Base-by-base conservation (phyloP, 37 sponge, comb jelly and placozoan species). In the Beroe forskalii region DNA sequence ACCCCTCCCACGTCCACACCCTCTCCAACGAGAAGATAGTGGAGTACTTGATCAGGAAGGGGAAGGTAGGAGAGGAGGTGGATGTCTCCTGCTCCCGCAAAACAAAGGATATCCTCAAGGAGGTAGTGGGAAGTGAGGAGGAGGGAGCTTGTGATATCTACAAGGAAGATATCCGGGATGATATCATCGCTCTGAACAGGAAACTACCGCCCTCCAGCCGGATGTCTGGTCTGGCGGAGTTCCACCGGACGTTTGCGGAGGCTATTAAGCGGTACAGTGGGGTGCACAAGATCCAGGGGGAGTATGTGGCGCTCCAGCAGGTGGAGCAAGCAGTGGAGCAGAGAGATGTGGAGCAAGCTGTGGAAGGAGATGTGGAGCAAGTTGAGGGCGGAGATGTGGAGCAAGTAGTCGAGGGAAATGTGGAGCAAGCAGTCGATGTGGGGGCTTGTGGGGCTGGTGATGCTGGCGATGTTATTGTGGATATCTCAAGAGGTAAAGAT, bases 241-340 rank as follows among this genome's bases (percentile, higher is more conserved):
- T 63, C 25, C 66, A 63, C 66, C 20, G 66, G 25, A 63, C 66
- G 28, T 63, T 63, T 19, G 66, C 66, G 25, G 66, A 63, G 66
- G 66, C 66, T 19, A 63, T 63, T 3, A 63, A 30, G 66, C 20
- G 25, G n/a, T 63, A 19, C n/a, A 63, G 66, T 19, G 60, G 60
- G 60, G 60, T 55, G 17, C 9, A 55, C 17, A 17, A 55, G 9
- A 17, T 20, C 60, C 9, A 55, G 17, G 23, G n/a, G n/a, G 25
- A 63, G 25, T n/a, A n/a, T n/a, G n/a, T n/a, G n/a, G n/a, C n/a
- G n/a, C n/a, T n/a, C n/a, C n/a, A n/a, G n/a, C n/a, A n/a, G n/a
- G n/a, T n/a, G n/a, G n/a, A n/a, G n/a, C n/a, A n/a, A n/a, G n/a
- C n/a, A n/a, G n/a, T n/a, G n/a, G n/a, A n/a, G n/a, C n/a, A n/a